Percentiles rank a stretch among this genome's conserved stretches.
Conservation (phyloP, 2,888 invertebrate species). For the Macrophya alboannulata region DNA sequence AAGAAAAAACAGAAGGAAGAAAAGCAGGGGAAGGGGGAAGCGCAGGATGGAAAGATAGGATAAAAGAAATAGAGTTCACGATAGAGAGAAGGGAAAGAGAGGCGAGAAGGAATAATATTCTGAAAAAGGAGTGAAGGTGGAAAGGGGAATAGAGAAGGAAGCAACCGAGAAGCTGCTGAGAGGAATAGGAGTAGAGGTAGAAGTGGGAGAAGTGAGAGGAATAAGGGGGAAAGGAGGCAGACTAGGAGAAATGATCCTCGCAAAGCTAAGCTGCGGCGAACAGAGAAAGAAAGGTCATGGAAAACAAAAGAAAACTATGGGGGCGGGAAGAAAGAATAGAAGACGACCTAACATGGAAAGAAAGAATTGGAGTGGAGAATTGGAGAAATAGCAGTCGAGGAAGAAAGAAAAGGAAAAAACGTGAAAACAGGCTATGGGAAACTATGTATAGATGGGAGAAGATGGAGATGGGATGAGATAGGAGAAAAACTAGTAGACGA, state of each 20-base stretch:
- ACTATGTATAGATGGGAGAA: no score
- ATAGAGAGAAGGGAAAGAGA: constrained; percentile 13
- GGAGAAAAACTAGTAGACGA: no score
- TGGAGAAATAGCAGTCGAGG: no score
- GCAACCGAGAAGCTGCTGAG: no score
- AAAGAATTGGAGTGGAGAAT: no score
- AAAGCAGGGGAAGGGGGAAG: no score
- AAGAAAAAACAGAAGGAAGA: background rate
- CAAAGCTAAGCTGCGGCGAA: background rate
- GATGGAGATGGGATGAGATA: no score
- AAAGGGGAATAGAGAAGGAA: background rate
- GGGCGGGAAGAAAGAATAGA: constrained; percentile 12
- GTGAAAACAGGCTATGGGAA: no score
- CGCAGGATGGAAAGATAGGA: background rate
- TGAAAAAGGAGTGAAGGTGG: constrained; percentile 1
- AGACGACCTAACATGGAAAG: background rate
- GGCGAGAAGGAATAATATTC: background rate
- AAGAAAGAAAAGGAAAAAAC: no score
- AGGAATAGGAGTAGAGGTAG: background rate
- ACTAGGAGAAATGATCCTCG: background rate
- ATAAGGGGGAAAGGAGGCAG: background rate
- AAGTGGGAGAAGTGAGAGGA: no score
- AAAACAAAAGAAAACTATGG: background rate
- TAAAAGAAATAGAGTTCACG: background rate
- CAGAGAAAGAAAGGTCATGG: background rate